Base-by-base conservation (phyloP, 2,113 vertebrate species). In the Bagarius yarrelli region DNA sequence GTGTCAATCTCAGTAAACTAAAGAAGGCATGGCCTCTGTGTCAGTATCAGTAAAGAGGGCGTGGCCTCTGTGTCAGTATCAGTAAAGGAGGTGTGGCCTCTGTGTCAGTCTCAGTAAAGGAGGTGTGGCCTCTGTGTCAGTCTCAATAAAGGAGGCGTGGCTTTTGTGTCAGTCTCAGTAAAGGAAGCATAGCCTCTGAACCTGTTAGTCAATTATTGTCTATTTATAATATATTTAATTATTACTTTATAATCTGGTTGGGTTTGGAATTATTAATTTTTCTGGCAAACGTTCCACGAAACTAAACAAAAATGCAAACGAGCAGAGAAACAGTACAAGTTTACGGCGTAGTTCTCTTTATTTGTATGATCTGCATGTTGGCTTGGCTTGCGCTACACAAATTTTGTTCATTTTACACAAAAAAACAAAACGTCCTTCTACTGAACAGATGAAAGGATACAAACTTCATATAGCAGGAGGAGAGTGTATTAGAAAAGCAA, bases 401-500 rank as follows among this genome's bases (percentile, higher is more conserved):
- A 52, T 81, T 86, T 88, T 86, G 79, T 85, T 81, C 79, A 85
- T 86, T 82, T 86, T 88, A 83, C 85, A 89, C 85, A 87, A 9
- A 87, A 87, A 85, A 84, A 83, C 87, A 85, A 87, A 82, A 86
- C 79, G 66, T 88, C 67, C 53, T 86, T 89, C 89, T 89, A 90
- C 87, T 89, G 89, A 91, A 81, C 88, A 71, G 76, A 80, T 69
- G 76, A 82, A 85, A 89, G 82, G 77, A 78, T 79, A 80, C 74
- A 90, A 92, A 92, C 90, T 93, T 93, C 91, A 92, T 91, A 89
- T 87, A 88, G 53, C 86, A 89, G 16, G 14, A 32, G 60, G 44
- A 60, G 36, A 34, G 56, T 80, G 84, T 83, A 86, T 87, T 85
- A 84, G 88, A 83, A 79, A 81, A 56, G 23, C 86, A 87, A 87